Base-by-base conservation (phyloP, 1,140 invertebrate species). In the Rhopalosiphum padi region DNA sequence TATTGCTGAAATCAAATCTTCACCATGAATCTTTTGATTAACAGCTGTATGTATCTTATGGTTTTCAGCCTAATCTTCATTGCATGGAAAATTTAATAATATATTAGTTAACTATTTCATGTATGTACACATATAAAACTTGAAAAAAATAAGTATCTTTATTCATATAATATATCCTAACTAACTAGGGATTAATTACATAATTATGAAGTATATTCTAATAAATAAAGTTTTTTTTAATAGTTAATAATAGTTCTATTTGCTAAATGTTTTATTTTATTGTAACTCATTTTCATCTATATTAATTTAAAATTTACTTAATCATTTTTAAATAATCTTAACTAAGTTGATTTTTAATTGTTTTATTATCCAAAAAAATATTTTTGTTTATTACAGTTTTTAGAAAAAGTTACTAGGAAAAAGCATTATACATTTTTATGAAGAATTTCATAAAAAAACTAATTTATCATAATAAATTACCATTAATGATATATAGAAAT, bases 81-180 rank as follows among this genome's bases (percentile, higher is more conserved):
- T 53, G 87, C 46, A 89, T 53, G 46, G 35, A n/a, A 77, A 41
- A 82, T 68, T 93, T 55, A n/a, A 41, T 85, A 30, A 77, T 89
- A 22, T 25, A 89, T 89, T 46, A 48, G 55, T 51, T 41, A 77
- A n/a, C 11, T 77, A 60, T 55, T 94, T 83, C 8, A 37, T 46
- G 77, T 37, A 37, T 9, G 30, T 7, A n/a, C 48, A 18, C 3
- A 0, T 21, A 51, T 35, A 35, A 77, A 18, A 77, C 11, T 35
- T 77, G 30, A 21, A 83, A 77, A 83, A 9, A 83, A 77, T n/a
- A 37, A 8, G 77, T 37, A 83, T 8, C 23, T 83, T 83, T n/a
- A n/a, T n/a, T 68, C 18, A 68, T 68, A 5, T n/a, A 18, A 5
- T 0, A n/a, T n/a, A 0, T n/a, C 15, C 60, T n/a, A 18, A n/a